These are phyloP conservation scores for Zoanthus solanderi DNA, from an alignment of 92 coral and sea anemone species.

Conservation along the genomic window DNA sequence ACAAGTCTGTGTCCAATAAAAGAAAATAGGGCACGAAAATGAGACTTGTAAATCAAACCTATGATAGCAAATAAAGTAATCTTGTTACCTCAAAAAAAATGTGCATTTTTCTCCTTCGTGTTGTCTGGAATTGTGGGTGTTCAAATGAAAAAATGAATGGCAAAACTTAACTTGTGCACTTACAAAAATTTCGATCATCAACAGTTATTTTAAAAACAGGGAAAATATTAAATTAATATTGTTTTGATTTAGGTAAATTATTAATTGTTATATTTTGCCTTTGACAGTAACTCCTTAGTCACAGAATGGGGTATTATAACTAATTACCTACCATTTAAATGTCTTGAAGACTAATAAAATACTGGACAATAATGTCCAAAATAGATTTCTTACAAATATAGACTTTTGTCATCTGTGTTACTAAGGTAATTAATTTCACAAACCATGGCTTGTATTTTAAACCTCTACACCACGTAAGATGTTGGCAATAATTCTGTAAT, in stretches of 20 bases:
- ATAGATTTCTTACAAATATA: slow-evolving; percentile 53
- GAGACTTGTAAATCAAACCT: too few species aligned
- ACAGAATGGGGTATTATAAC: slow-evolving; percentile 6
- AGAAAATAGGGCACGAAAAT: too few species aligned
- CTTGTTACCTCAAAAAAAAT: background rate
- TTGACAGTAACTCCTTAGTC: slow-evolving; percentile 5
- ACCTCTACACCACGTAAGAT: slow-evolving; percentile 40
- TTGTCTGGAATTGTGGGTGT: background rate
- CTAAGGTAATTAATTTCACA: slow-evolving; percentile 23
- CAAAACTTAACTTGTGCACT: background rate
- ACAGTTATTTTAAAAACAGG: background rate
- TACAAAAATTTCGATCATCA: background rate
- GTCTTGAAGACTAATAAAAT: slow-evolving; percentile 43
- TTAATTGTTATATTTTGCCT: background rate
- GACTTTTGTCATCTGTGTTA: slow-evolving; percentile 14
- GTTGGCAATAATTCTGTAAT: slow-evolving; percentile 3
- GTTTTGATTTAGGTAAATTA: too few species aligned
- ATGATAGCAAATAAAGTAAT: background rate
- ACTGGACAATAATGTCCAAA: slow-evolving; percentile 32
- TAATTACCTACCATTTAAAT: slow-evolving; percentile 20
- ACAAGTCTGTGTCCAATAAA: too few species aligned
- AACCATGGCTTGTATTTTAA: slow-evolving; percentile 10
- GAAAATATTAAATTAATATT: too few species aligned
- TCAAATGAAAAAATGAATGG: background rate
- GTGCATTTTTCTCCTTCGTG: background rate